Conservation (phyloP, 2,888 invertebrate genomes). For the Philhelius pedissequus region DNA sequence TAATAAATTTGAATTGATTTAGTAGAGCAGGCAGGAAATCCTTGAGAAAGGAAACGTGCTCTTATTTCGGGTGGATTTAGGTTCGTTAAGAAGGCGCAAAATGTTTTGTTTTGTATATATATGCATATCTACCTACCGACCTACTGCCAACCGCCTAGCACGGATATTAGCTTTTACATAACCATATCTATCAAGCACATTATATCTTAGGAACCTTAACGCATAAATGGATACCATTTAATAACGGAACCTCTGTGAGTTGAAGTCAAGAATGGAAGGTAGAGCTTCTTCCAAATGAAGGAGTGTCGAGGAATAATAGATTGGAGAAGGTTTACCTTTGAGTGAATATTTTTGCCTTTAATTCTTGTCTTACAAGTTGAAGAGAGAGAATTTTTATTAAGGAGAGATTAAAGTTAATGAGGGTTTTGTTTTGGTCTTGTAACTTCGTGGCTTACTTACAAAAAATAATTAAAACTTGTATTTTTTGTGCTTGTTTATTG, state of each 20-base stretch:
- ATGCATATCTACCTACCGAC: no score
- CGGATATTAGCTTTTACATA: conserved; percentile 19
- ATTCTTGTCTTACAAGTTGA: not conserved
- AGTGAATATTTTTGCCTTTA: no score
- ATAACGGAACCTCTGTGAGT: not conserved
- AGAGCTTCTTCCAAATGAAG: not conserved
- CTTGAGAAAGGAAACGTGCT: conserved; percentile 27
- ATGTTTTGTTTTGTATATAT: not conserved
- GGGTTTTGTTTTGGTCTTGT: no score
- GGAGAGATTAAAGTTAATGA: not conserved
- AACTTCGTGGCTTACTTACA: no score
- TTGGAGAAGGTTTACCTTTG: not conserved
- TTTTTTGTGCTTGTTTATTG: no score
- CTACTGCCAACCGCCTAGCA: not conserved
- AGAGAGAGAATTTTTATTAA: not conserved
- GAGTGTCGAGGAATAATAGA: not conserved
- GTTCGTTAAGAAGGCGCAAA: conserved; percentile 3
- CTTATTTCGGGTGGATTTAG: conserved; percentile 14
- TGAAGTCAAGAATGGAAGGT: not conserved
- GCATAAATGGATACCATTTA: conserved; percentile 9
- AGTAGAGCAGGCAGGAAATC: conserved; percentile 41
- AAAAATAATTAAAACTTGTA: no score
- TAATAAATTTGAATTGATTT: conserved; percentile 55
- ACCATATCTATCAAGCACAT: conserved; percentile 4
- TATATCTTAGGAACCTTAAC: not conserved